These are phyloP conservation scores for Griposia aprilina DNA, from an alignment of 2,888 invertebrate species.

Conservation along the genomic window DNA sequence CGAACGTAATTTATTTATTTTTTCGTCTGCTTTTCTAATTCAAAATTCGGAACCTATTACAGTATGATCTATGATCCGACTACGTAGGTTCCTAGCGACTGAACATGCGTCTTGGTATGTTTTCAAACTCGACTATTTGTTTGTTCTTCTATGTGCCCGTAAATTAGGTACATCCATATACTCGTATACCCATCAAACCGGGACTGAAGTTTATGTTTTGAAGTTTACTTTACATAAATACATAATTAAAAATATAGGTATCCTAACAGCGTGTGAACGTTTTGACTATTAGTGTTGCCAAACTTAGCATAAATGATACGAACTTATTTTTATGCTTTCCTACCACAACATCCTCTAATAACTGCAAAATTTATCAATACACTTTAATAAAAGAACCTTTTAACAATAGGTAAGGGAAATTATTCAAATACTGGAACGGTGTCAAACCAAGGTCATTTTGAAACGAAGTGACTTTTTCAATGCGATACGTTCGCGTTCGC, in stretches of 20 bases:
- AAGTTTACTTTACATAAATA: background rate
- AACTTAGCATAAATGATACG: constrained; percentile 1
- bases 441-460: background rate
- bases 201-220: no score
- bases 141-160: no score
- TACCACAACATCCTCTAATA: constrained; percentile 37
- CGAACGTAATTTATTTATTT: background rate
- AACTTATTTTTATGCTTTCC: constrained; percentile 15
- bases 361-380: constrained; percentile 19
- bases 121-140: no score
- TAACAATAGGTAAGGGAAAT: background rate
- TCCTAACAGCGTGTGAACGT: background rate
- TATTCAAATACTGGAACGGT: background rate
- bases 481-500: background rate
- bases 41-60: background rate
- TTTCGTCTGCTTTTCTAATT: background rate
- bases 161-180: no score
- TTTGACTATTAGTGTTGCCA: constrained; percentile 4
- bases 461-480: background rate
- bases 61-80: background rate
- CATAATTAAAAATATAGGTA: background rate
- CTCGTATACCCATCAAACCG: background rate
- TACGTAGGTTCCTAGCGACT: background rate
- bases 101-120: no score
- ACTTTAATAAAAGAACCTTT: background rate